Evolutionary conservation across 2,888 invertebrate genomes (phyloP).

Genomic region (Synergus japonicus): DNA sequence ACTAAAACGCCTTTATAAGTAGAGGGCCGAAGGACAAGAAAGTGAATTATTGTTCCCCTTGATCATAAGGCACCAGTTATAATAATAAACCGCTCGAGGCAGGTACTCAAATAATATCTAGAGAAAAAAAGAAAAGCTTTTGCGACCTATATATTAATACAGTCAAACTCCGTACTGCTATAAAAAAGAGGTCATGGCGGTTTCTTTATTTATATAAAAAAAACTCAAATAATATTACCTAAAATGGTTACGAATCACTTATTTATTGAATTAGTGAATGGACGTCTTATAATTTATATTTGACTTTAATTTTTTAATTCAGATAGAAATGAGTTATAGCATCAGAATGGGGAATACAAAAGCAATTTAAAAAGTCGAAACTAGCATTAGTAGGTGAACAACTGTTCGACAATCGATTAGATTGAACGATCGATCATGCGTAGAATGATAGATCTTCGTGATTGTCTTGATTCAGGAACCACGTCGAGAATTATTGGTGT

Average conservation of each 20-base stretch:
- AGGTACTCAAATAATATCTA: conserved; percentile 20
- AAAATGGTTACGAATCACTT: no score
- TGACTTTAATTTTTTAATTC: neutral
- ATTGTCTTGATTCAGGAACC: conserved; percentile 38
- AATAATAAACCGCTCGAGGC: conserved; percentile 14
- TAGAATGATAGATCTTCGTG: conserved; percentile 8
- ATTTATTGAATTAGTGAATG: neutral
- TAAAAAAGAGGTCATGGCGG: neutral
- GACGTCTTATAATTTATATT: neutral
- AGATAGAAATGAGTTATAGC: neutral
- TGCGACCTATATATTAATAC: neutral
- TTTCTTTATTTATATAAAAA: no score
- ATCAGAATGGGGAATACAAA: neutral
- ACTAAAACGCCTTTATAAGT: conserved; percentile 52
- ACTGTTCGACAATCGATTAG: conserved; percentile 5
- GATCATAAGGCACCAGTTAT: neutral
- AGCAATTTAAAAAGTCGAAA: conserved; percentile 13
- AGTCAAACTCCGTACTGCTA: neutral
- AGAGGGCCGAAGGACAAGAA: conserved; percentile 44
- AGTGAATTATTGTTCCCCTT: conserved; percentile 45
- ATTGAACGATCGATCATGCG: conserved; percentile 15
- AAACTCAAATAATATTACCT: no score
- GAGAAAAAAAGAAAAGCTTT: conserved; percentile 24
- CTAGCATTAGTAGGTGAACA: neutral
- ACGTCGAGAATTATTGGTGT: conserved; percentile 29